Evolutionary conservation across 2,888 invertebrate genomes (phyloP).

Genomic region (Eilema caniola): DNA sequence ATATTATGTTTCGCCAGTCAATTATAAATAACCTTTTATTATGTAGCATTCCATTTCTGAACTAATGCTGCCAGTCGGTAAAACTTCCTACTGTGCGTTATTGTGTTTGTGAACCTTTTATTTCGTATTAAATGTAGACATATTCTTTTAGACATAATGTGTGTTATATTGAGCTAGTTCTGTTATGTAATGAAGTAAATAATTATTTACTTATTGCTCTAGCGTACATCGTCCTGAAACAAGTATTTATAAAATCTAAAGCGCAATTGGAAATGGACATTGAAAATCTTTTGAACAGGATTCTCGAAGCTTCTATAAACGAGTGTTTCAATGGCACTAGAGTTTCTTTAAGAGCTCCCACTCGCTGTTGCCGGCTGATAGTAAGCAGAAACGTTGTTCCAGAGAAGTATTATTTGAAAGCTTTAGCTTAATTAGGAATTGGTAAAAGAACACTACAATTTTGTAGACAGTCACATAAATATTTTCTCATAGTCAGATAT

Average conservation of each 20-base stretch:
- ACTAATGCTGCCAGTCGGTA: background rate
- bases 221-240: background rate
- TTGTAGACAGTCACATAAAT: background rate
- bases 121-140: background rate
- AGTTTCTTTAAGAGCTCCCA: slow-evolving; percentile 23
- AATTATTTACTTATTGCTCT: background rate
- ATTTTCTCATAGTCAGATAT: background rate
- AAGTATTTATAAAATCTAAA: background rate
- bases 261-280: slow-evolving; percentile 27
- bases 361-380: slow-evolving; percentile 18
- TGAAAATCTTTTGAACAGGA: background rate
- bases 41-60: background rate
- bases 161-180: background rate
- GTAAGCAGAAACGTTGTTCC: background rate
- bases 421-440: background rate
- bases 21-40: slow-evolving; percentile 2
- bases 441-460: background rate
- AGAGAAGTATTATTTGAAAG: background rate
- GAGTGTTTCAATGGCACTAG: slow-evolving; percentile 42
- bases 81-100: background rate
- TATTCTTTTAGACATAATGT: background rate
- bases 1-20: background rate
- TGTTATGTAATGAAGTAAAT: background rate
- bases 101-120: background rate
- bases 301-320: slow-evolving; percentile 22